A percentile compares a stretch with the other conserved stretches of the same genome.
phyloP scores from a whole-genome alignment of 2,797 vertebrate species.

The Ibycter americanus region DNA sequence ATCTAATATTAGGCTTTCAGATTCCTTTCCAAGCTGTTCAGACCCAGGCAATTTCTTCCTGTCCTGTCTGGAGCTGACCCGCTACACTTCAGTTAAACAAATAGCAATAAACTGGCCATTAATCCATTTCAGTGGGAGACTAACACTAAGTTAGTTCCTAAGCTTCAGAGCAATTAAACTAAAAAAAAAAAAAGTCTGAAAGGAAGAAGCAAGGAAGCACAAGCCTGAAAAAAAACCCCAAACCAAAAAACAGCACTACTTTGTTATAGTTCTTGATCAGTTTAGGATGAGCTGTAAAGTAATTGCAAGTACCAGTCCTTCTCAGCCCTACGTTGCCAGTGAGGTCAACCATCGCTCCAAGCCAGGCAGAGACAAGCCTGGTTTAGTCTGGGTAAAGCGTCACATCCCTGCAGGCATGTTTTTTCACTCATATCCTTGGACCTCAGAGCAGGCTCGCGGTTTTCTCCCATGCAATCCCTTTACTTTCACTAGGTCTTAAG shows the following conservation, averaged over 20 bases:
- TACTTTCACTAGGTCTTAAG: rapidly evolving
- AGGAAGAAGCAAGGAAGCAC: not conserved
- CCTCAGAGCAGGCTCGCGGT: rapidly evolving
- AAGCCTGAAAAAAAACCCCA: not conserved
- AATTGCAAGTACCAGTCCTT: not conserved
- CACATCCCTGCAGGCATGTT: rapidly evolving
- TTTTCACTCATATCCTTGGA: not conserved
- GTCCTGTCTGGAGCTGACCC: rapidly evolving
- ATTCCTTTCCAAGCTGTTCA: not conserved
- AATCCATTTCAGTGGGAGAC: not conserved
- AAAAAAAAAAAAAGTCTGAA: not conserved
- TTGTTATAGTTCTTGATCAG: not conserved
- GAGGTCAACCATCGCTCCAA: rapidly evolving
- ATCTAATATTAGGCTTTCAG: not conserved
- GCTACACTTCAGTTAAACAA: not conserved
- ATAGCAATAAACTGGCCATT: not conserved
- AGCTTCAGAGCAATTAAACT: not conserved
- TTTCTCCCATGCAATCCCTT: not conserved
- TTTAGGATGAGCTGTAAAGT: not conserved
- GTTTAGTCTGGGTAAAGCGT: not conserved
- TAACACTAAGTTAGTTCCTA: not conserved
- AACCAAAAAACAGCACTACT: no score
- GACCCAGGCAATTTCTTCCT: not conserved
- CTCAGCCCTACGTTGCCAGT: rapidly evolving
- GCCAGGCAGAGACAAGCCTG: not conserved